These are phyloP conservation scores for Maconellicoccus hirsutus DNA, from an alignment of 1,140 invertebrate species.

Conservation along the genomic window DNA sequence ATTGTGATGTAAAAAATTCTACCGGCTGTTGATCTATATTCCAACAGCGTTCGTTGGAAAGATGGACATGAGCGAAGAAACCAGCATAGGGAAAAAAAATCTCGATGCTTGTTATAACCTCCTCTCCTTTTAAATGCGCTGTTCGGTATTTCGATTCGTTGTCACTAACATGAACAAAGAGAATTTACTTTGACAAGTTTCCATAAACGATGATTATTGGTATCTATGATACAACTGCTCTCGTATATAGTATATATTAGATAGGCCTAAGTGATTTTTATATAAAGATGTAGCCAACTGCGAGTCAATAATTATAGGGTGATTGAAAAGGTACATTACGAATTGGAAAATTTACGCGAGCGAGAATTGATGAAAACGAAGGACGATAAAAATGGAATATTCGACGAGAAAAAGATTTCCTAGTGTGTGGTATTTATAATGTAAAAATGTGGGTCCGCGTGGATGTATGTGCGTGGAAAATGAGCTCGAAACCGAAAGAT, in stretches of 20 bases:
- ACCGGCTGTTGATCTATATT: slow-evolving; percentile 11
- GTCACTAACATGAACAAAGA: slow-evolving; percentile 7
- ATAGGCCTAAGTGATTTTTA: slow-evolving; percentile 6
- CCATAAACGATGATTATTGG: slow-evolving; percentile 5
- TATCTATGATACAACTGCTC: neutral
- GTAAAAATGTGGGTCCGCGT: too few species aligned
- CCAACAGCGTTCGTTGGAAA: neutral
- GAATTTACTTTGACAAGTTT: slow-evolving; percentile 9
- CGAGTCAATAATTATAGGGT: too few species aligned
- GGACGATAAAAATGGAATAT: too few species aligned
- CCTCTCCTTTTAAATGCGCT: neutral
- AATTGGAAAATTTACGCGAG: too few species aligned
- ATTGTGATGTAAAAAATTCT: slow-evolving; percentile 11
- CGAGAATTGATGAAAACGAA: too few species aligned
- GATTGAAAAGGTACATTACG: too few species aligned
- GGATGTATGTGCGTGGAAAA: too few species aligned
- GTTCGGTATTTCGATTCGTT: neutral
- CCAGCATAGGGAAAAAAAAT: neutral
- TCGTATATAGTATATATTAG: neutral
- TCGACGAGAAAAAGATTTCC: too few species aligned
- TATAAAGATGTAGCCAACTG: slow-evolving; percentile 1
- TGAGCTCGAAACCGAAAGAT: too few species aligned
- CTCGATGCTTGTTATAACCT: neutral
- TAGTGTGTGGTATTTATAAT: too few species aligned
- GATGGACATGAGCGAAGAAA: neutral